phyloP scores from a whole-genome alignment of 2,113 vertebrate species.

The Phylloscopus whistleri region DNA sequence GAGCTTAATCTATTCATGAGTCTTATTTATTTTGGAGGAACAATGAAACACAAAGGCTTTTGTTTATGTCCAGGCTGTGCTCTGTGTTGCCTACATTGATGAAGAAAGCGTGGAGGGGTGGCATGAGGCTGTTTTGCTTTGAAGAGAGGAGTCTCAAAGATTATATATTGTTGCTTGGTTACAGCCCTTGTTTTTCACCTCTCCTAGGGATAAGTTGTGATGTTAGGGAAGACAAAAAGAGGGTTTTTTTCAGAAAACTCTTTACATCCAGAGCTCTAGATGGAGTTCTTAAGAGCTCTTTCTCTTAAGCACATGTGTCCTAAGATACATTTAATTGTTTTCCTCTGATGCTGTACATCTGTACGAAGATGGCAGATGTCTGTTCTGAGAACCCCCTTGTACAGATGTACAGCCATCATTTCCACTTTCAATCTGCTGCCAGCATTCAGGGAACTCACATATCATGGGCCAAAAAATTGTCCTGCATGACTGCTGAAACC shows the following conservation, averaged over 20 bases:
- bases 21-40: neutral
- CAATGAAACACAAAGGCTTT: neutral
- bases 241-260: neutral
- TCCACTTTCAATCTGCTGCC: neutral
- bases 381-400: neutral
- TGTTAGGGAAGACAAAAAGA: neutral
- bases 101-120: neutral
- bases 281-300: neutral
- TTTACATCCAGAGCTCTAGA: neutral
- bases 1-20: neutral
- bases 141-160: neutral
- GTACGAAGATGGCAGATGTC: neutral
- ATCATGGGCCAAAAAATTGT: neutral
- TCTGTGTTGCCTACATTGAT: fast-evolving
- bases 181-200: neutral
- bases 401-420: neutral
- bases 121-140: neutral
- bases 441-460: neutral
- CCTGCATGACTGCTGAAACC: neutral
- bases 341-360: neutral
- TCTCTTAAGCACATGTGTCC: neutral
- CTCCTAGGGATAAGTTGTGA: neutral
- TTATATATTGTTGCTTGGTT: conserved; percentile 27
- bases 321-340: neutral
- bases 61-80: neutral